These are phyloP conservation scores for Lanius collurio DNA, from an alignment of 2,113 vertebrate genomes.

Conservation along the genomic window DNA sequence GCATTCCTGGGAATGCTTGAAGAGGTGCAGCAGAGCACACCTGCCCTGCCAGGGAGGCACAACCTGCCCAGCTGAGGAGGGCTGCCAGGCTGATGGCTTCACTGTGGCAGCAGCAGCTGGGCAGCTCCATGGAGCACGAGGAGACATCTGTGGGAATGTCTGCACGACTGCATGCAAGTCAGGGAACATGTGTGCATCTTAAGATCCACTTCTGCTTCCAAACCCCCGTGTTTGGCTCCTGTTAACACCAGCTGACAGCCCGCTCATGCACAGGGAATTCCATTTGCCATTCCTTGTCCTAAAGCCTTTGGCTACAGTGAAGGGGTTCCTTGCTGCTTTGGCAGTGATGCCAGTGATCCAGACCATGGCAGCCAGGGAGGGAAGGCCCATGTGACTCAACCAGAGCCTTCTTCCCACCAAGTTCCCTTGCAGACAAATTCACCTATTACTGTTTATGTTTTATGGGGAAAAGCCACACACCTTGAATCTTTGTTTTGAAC, in stretches of 20 bases:
- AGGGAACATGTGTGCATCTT: neutral
- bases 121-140: neutral
- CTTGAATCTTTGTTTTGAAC: constrained; percentile 84
- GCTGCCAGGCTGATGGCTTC: neutral
- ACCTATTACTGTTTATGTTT: neutral
- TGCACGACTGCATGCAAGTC: neutral
- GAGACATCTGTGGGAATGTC: neutral
- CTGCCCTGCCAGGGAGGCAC: neutral
- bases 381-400: neutral
- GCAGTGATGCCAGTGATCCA: neutral
- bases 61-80: neutral
- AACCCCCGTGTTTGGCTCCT: neutral
- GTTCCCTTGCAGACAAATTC: neutral
- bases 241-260: constrained; percentile 28
- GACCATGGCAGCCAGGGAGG: neutral
- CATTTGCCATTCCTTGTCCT: constrained; percentile 23
- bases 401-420: neutral
- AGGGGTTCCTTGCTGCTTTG: neutral
- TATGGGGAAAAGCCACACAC: constrained; percentile 21
- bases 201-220: neutral
- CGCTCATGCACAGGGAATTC: neutral
- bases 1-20: neutral
- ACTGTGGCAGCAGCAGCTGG: neutral
- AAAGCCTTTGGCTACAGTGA: neutral
- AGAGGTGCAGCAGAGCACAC: neutral